Evolutionary conservation across 2,113 vertebrate genomes (phyloP).

Genomic region (Synodontis membranacea): DNA sequence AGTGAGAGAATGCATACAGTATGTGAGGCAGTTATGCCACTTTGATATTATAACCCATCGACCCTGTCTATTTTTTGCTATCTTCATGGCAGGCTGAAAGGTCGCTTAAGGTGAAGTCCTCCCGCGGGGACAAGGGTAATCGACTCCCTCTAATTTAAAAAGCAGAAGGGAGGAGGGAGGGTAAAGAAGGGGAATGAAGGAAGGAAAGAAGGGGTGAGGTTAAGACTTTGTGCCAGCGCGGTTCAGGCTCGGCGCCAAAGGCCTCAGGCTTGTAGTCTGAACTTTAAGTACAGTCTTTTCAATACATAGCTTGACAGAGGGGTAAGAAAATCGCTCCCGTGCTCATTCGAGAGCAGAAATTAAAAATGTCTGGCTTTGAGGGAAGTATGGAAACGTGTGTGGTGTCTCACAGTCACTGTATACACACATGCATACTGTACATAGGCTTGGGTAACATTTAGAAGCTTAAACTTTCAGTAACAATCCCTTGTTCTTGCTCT

Average conservation of each 20-base stretch:
- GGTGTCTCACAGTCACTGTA: neutral
- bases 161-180: neutral
- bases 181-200: constrained; percentile 18
- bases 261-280: constrained; percentile 22
- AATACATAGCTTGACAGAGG: neutral
- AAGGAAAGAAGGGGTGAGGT: constrained; percentile 39
- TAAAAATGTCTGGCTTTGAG: neutral
- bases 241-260: constrained; percentile 10
- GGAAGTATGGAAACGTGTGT: neutral
- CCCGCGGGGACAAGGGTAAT: constrained; percentile 26
- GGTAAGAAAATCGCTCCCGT: neutral
- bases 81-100: constrained; percentile 20
- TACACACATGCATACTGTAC: too few species aligned
- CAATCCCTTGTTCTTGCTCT: neutral
- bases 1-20: neutral
- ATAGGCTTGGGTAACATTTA: neutral
- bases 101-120: constrained; percentile 32
- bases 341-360: neutral
- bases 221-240: constrained; percentile 8
- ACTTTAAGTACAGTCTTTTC: constrained; percentile 37
- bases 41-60: constrained; percentile 23
- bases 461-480: neutral
- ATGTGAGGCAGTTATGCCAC: neutral
- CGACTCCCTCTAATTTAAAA: constrained; percentile 41
- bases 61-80: constrained; percentile 34